phyloP scores from a whole-genome alignment of 1,140 invertebrate genomes.

The Drosophila varians region DNA sequence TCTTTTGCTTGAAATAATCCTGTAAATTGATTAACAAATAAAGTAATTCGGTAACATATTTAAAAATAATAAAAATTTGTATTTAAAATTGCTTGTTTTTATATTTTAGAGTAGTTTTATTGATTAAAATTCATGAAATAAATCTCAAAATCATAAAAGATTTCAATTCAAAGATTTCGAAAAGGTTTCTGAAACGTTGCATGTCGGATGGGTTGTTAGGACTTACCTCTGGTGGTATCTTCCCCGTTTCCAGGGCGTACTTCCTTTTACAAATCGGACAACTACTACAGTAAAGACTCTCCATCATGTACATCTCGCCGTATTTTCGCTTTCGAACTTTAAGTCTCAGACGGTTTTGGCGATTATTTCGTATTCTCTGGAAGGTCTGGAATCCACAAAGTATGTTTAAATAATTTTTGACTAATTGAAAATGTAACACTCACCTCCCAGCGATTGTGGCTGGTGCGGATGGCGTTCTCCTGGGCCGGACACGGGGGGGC shows the following conservation, averaged over 20 bases:
- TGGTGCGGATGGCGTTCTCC: conserved; percentile 85
- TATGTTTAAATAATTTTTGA: neutral
- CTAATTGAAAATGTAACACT: conserved; percentile 8
- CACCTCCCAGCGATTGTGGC: conserved; percentile 90
- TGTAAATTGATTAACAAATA: too few species aligned
- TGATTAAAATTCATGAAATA: too few species aligned
- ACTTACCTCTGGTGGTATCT: conserved; percentile 87
- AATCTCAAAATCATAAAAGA: too few species aligned
- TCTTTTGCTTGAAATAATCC: too few species aligned
- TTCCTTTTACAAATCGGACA: conserved; percentile 92
- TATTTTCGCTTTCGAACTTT: conserved; percentile 88
- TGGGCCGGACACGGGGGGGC: conserved; percentile 81
- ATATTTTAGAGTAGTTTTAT: too few species aligned
- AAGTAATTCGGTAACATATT: too few species aligned
- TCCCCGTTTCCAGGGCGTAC: conserved; percentile 86
- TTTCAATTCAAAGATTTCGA: too few species aligned
- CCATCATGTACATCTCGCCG: conserved; percentile 85
- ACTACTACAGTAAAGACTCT: conserved; percentile 83
- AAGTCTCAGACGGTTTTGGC: conserved; percentile 87
- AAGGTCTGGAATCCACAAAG: conserved; percentile 85
- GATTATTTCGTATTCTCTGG: conserved; percentile 91
- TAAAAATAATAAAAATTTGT: too few species aligned
- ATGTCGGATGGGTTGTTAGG: too few species aligned
- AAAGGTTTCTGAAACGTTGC: too few species aligned
- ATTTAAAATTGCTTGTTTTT: too few species aligned